phyloP scores from a whole-genome alignment of 2,797 vertebrate genomes.

The Acipenser transmontanus region DNA sequence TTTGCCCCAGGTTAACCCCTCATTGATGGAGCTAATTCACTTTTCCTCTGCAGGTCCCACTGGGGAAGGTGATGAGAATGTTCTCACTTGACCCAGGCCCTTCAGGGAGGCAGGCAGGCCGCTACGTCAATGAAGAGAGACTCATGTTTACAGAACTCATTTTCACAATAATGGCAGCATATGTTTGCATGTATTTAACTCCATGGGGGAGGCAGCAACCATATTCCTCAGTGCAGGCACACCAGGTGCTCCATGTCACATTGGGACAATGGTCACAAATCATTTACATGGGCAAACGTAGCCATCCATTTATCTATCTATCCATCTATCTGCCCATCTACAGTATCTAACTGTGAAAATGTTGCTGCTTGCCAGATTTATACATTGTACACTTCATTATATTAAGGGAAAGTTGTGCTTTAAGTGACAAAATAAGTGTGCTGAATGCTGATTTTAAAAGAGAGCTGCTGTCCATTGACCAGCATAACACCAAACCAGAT shows the following conservation, averaged over 20 bases:
- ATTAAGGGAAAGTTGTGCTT: no score
- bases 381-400: no score
- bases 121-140: conserved; percentile 67
- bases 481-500: no score
- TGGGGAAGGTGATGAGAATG: conserved; percentile 45
- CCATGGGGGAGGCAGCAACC: conserved; percentile 68
- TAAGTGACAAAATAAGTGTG: no score
- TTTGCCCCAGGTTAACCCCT: conserved; percentile 65
- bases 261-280: conserved; percentile 79
- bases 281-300: conserved; percentile 42
- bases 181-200: conserved; percentile 81
- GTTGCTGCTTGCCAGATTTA: no score
- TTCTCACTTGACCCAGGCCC: conserved; percentile 58
- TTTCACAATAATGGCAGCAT: conserved; percentile 88
- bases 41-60: conserved; percentile 63
- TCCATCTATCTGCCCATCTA: no score
- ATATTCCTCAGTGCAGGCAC: conserved; percentile 66
- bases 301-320: no score
- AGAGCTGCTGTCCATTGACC: no score
- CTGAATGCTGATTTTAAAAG: no score
- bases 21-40: conserved; percentile 70
- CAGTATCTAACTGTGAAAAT: no score
- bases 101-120: conserved; percentile 59
- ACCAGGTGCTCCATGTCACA: conserved; percentile 86
- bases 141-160: conserved; percentile 76